Evolutionary conservation across 2,888 invertebrate genomes (phyloP).

Genomic region (Tenodera sinensis): DNA sequence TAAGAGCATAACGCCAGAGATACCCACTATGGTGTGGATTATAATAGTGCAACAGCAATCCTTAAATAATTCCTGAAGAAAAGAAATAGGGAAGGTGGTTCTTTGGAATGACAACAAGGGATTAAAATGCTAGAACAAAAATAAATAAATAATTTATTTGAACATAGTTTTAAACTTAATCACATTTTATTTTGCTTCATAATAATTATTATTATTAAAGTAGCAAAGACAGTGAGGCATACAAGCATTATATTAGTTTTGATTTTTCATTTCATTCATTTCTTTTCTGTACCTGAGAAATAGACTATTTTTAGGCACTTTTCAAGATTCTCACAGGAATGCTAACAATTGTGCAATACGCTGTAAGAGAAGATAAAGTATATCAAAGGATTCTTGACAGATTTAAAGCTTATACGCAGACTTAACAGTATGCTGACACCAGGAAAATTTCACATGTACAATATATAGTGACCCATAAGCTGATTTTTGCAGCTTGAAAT

Average conservation of each 20-base stretch:
- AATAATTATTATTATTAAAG: neutral
- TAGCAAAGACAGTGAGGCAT: neutral
- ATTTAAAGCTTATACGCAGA: neutral
- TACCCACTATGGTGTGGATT: no score
- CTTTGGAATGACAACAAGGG: neutral
- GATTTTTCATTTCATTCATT: neutral
- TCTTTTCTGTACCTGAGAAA: neutral
- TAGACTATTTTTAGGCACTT: neutral
- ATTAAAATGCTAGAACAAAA: neutral
- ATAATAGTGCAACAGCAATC: no score
- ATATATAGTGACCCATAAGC: no score
- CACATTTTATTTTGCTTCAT: neutral
- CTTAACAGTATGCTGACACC: neutral
- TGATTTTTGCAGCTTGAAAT: no score
- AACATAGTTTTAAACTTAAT: neutral
- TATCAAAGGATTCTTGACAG: neutral
- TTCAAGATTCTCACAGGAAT: neutral
- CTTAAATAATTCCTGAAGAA: neutral
- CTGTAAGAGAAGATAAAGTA: neutral
- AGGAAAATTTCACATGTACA: no score
- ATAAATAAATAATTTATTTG: neutral
- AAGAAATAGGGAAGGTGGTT: neutral
- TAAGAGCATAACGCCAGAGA: no score
- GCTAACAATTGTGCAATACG: neutral
- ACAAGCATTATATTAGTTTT: neutral